Conservation (phyloP, 2,888 invertebrate genomes). For the Lochmaea crataegi region DNA sequence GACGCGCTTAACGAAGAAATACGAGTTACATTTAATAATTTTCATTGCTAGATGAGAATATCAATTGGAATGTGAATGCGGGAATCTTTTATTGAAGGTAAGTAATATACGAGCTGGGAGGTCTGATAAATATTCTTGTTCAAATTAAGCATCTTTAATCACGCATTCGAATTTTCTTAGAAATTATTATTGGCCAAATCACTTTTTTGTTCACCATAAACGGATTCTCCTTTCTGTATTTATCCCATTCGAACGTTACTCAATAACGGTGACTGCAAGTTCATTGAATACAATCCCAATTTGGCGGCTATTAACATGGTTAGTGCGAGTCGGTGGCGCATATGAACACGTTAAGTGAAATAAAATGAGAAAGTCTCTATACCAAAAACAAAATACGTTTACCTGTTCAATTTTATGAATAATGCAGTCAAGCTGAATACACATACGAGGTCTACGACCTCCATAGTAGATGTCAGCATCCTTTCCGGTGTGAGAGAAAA, state of each 20-base stretch:
- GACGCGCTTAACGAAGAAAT: slow-evolving; percentile 34
- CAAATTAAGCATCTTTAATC: neutral
- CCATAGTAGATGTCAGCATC: slow-evolving; percentile 51
- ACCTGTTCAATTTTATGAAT: slow-evolving; percentile 37
- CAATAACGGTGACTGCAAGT: neutral
- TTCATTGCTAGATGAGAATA: slow-evolving; percentile 22
- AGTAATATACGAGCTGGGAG: slow-evolving; percentile 3
- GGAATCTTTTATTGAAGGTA: slow-evolving; percentile 12
- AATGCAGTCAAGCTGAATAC: slow-evolving; percentile 35
- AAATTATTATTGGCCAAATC: too few relatives aligned
- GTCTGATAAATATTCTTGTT: neutral
- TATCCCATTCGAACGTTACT: too few relatives aligned
- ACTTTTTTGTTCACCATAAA: neutral
- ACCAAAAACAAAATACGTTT: slow-evolving; percentile 30
- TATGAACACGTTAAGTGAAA: neutral
- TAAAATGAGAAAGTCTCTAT: slow-evolving; percentile 2
- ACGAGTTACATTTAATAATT: slow-evolving; percentile 26
- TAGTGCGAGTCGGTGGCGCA: neutral
- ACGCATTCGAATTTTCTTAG: too few relatives aligned
- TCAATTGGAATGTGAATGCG: slow-evolving; percentile 2
- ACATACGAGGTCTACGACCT: slow-evolving; percentile 51
- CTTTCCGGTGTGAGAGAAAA: slow-evolving; percentile 45
- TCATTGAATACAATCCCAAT: slow-evolving; percentile 1
- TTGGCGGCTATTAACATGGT: slow-evolving; percentile 5
- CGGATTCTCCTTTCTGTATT: neutral